These are phyloP conservation scores for Heliocidaris tuberculata DNA, from an alignment of 35 echinoderm and acorn worm species.

Conservation along the genomic window DNA sequence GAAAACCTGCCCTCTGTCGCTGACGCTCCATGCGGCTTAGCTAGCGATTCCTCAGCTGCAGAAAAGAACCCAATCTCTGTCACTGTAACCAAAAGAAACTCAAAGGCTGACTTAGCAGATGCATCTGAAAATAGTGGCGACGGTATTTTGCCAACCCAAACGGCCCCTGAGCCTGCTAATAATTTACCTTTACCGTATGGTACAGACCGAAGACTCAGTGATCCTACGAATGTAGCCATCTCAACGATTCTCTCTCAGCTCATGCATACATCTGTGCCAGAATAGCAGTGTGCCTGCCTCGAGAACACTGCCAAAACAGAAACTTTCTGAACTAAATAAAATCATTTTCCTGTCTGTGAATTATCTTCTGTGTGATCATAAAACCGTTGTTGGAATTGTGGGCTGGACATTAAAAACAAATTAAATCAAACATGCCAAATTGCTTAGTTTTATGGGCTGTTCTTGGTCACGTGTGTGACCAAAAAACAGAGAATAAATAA, in stretches of 20 bases:
- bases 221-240: conserved; percentile 43
- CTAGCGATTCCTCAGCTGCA: background rate
- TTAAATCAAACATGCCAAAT: too few species aligned
- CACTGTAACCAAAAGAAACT: background rate
- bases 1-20: background rate
- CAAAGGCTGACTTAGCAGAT: background rate
- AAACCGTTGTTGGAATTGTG: too few species aligned
- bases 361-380: too few species aligned
- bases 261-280: background rate
- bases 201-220: conserved; percentile 4
- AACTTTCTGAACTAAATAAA: too few species aligned
- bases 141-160: background rate
- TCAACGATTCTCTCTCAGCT: background rate
- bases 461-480: too few species aligned
- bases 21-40: background rate
- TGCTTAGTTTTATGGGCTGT: too few species aligned
- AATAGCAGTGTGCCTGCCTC: too few species aligned
- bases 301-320: too few species aligned
- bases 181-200: background rate
- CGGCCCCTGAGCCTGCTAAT: background rate
- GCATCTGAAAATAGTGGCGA: background rate
- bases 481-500: too few species aligned
- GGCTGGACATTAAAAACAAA: too few species aligned
- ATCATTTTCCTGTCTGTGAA: too few species aligned
- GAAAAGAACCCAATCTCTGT: background rate